Percentiles rank a stretch among this genome's conserved stretches.
Evolutionary conservation across 2,888 invertebrate genomes (phyloP).

Genomic region (Netelia inedita): DNA sequence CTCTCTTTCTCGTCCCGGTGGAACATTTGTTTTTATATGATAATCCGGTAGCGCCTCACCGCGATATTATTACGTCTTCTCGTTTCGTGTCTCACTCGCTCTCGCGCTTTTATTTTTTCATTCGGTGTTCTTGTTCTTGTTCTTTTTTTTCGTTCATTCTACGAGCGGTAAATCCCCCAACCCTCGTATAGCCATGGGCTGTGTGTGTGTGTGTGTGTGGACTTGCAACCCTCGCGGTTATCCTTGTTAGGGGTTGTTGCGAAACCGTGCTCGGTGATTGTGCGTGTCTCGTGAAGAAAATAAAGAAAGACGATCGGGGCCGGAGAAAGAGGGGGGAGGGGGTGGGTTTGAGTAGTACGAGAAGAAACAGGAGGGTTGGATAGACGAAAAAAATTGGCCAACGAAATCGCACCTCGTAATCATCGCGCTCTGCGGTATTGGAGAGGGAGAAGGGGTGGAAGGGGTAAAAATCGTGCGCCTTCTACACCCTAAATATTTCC

Average conservation of each 20-base stretch:
- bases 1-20: slow-evolving; percentile 60
- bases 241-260: slow-evolving; percentile 65
- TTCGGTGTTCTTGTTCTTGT: slow-evolving; percentile 8
- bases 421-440: slow-evolving; percentile 57
- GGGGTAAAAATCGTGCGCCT: slow-evolving; percentile 39
- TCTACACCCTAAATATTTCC: slow-evolving; percentile 70
- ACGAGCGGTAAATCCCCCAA: slow-evolving; percentile 62
- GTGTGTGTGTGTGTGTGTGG: slow-evolving; percentile 17
- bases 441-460: slow-evolving; percentile 22
- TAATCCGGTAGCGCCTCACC: slow-evolving; percentile 73
- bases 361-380: slow-evolving; percentile 45
- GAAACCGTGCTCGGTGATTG: slow-evolving; percentile 58
- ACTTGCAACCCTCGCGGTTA: slow-evolving; percentile 48
- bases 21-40: slow-evolving; percentile 75
- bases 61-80: slow-evolving; percentile 72
- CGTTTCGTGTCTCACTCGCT: slow-evolving; percentile 64
- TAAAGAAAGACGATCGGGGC: slow-evolving; percentile 17
- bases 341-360: slow-evolving; percentile 20
- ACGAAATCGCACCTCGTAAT: slow-evolving; percentile 72
- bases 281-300: slow-evolving; percentile 62
- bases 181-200: slow-evolving; percentile 21
- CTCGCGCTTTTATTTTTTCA: slow-evolving; percentile 43
- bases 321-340: slow-evolving; percentile 27
- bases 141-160: slow-evolving; percentile 47
- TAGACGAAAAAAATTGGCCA: slow-evolving; percentile 67